A percentile compares a stretch with the other conserved stretches of the same genome.
Evolutionary conservation across 2,888 invertebrate species (phyloP).

Genomic region (Acheta domesticus): DNA sequence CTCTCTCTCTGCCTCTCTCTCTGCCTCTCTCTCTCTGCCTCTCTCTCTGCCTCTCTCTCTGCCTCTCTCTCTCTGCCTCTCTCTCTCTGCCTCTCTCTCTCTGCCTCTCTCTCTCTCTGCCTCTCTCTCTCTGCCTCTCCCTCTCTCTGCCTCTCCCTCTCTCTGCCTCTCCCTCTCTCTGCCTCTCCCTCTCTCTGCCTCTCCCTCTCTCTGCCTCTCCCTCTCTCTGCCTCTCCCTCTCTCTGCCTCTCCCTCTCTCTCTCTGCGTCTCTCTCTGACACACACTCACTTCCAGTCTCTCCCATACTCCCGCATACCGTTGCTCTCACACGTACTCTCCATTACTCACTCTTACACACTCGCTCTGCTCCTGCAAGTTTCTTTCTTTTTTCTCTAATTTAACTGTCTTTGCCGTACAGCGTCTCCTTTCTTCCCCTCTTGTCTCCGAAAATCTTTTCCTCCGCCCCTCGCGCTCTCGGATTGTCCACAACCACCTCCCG

Average conservation of each 20-base stretch:
- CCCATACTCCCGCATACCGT: too few relatives aligned
- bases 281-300: neutral
- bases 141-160: conserved; percentile 21
- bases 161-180: neutral
- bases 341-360: too few relatives aligned
- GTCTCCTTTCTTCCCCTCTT: too few relatives aligned
- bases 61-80: neutral
- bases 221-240: conserved; percentile 31
- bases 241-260: conserved; percentile 26
- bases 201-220: conserved; percentile 1
- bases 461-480: neutral
- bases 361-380: too few relatives aligned
- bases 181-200: conserved; percentile 19
- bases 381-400: too few relatives aligned
- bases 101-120: conserved; percentile 10
- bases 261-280: neutral
- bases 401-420: too few relatives aligned
- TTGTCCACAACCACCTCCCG: neutral
- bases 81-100: neutral
- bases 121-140: conserved; percentile 26
- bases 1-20: conserved; percentile 23
- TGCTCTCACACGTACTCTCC: too few relatives aligned
- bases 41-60: conserved; percentile 29
- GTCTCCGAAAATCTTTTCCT: neutral
- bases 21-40: conserved; percentile 26